A percentile compares a stretch with the other conserved stretches of the same genome.
These are phyloP conservation scores for Cecidostiba fungosa DNA, from an alignment of 2,888 invertebrate species.

Conservation along the genomic window DNA sequence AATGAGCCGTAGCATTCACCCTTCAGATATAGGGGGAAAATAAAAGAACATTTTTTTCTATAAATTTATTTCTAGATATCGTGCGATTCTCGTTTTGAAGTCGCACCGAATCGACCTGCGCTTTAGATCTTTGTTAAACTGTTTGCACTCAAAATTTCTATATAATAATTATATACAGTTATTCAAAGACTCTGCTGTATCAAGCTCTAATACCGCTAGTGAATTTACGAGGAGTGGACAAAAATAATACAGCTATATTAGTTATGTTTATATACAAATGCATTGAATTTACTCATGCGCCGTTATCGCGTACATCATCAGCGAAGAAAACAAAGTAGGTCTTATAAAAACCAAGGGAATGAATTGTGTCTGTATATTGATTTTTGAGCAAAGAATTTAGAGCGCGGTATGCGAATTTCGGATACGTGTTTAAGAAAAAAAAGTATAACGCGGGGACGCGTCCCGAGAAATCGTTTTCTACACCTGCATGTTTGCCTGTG, in stretches of 20 bases:
- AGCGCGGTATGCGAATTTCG: not conserved
- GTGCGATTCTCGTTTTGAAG: constrained; percentile 27
- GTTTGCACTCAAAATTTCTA: not conserved
- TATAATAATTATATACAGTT: constrained; percentile 17
- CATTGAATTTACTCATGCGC: constrained; percentile 9
- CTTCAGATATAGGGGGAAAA: not conserved
- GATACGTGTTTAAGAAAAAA: not conserved
- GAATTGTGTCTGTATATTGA: not conserved
- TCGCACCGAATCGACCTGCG: not conserved
- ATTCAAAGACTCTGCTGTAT: constrained; percentile 11
- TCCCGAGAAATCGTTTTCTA: not conserved
- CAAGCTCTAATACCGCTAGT: not conserved
- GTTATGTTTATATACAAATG: constrained; percentile 14
- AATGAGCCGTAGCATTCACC: constrained; percentile 36
- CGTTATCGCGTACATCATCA: not conserved
- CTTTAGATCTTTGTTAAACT: not conserved
- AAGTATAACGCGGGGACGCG: not conserved
- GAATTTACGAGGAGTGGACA: not conserved
- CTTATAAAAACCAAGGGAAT: not conserved
- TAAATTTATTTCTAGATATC: constrained; percentile 35
- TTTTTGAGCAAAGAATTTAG: not conserved
- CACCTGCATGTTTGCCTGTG: not conserved
- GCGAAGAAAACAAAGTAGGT: not conserved
- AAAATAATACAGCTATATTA: constrained; percentile 11
- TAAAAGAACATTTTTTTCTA: constrained; percentile 32